These are phyloP conservation scores for Macropis europaea DNA, from an alignment of 2,888 invertebrate genomes.

Conservation along the genomic window DNA sequence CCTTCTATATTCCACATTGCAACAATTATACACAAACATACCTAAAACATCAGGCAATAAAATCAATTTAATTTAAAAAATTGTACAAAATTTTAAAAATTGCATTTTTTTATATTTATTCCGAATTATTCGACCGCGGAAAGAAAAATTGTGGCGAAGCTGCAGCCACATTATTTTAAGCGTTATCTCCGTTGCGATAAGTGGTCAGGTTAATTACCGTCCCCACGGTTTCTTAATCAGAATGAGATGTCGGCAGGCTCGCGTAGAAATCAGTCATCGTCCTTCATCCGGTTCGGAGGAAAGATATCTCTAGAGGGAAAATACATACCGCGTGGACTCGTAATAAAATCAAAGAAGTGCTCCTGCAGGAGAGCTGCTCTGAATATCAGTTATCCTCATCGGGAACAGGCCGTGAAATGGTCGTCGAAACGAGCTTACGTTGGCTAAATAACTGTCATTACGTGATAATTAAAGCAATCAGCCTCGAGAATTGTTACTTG, in stretches of 20 bases:
- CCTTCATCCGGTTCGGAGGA: slow-evolving; percentile 13
- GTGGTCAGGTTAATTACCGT: slow-evolving; percentile 29
- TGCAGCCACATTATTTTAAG: background rate
- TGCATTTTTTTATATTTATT: too few species aligned
- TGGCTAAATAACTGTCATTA: background rate
- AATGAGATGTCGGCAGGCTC: slow-evolving; percentile 20
- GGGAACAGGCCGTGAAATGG: background rate
- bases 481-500: background rate
- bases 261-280: background rate
- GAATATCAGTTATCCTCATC: background rate
- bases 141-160: background rate
- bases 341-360: slow-evolving; percentile 8
- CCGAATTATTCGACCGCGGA: background rate
- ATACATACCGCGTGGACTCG: background rate
- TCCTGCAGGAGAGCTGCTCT: background rate
- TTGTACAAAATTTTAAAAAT: too few species aligned
- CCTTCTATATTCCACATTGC: too few species aligned
- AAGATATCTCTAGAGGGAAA: background rate
- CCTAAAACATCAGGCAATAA: too few species aligned
- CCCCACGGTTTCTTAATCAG: slow-evolving; percentile 19
- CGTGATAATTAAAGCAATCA: background rate
- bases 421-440: background rate
- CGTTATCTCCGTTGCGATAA: background rate
- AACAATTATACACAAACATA: too few species aligned
- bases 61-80: too few species aligned